Evolutionary conservation across 2,888 invertebrate species (phyloP), one percentile per base, ranked within the genome.

Genomic region (Copidosoma aretas): DNA sequence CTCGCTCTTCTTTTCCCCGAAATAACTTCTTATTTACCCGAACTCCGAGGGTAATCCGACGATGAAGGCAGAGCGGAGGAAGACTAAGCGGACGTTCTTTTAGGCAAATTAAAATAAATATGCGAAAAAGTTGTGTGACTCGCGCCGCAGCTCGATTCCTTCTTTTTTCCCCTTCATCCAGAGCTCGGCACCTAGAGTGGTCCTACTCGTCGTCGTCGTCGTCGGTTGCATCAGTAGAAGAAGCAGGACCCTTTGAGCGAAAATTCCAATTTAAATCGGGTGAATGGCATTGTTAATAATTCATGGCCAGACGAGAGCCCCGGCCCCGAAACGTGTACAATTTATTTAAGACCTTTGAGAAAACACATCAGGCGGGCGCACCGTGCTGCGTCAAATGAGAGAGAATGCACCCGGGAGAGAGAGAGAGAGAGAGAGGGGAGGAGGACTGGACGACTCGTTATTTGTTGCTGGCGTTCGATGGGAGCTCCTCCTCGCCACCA

Each of bases 221-320:
- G n/a, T 32, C 32, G 21, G 22, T 49, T 32, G 32, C 46, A 32
- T 43, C 22, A 19, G 32, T 8, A 32, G 21, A 25, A 43, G n/a
- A n/a, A 3, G 5, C 43, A 32, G 24, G 25, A 57, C 63, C 60
- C 66, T 71, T 71, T 68, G 64, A 66, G 64, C 59, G 49, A 64
- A 65, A 67, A 67, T 70, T 68, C 65, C 72, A 70, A 72, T 72
- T 67, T 72, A 67, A 70, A 72, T 72, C 63, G 65, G 46, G 70
- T 67, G 67, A 72, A 72, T 72, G 65, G 67, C 67, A 59, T 72
- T 67, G 70, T 72, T 72, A 70, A 72, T 72, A 72, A 72, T 72
- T 72, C 72, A 72, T 70, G 70, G 67, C 51, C 58, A 32, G 63
- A 51, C n/a, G 19, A 22, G n/a, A 24, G 24, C 25, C 41, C 51